Percentiles rank a stretch among this genome's conserved stretches.
phyloP scores from a whole-genome alignment of 2,797 vertebrate species.

The Cryptoprocta ferox region DNA sequence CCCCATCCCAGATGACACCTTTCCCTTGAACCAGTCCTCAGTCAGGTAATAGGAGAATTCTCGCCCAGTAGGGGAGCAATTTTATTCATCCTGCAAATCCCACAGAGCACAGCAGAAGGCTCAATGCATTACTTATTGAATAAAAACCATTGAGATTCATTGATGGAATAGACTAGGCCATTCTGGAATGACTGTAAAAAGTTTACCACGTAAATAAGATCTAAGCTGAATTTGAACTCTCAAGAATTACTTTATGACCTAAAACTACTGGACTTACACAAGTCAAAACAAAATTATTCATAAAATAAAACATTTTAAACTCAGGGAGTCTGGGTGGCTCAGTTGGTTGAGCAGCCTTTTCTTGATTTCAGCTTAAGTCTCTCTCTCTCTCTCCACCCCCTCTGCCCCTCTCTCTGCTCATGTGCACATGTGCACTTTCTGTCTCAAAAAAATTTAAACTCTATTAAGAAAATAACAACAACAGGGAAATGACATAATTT shows the following conservation, averaged over 20 bases:
- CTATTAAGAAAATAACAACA: background rate
- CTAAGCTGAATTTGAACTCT: background rate
- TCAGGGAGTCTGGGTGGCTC: background rate
- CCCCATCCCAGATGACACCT: background rate
- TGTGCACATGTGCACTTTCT: no score
- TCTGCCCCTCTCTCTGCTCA: no score
- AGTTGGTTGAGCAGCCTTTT: no score
- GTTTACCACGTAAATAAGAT: background rate
- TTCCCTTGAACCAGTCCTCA: background rate
- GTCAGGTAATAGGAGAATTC: background rate
- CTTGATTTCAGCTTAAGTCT: no score
- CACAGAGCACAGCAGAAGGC: background rate
- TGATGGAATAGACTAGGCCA: background rate
- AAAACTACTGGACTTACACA: background rate
- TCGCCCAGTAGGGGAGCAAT: background rate
- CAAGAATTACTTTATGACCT: background rate
- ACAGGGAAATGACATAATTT: background rate
- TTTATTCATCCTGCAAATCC: background rate
- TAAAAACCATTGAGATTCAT: background rate
- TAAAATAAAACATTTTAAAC: background rate
- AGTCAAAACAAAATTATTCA: background rate
- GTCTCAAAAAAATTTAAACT: background rate
- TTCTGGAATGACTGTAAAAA: background rate
- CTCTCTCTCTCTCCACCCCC: no score
- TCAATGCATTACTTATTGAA: background rate